Percentiles rank a stretch among this genome's conserved stretches.
These are phyloP conservation scores for Mesochorus sp. DNA, from an alignment of 2,888 invertebrate genomes.

Conservation along the genomic window DNA sequence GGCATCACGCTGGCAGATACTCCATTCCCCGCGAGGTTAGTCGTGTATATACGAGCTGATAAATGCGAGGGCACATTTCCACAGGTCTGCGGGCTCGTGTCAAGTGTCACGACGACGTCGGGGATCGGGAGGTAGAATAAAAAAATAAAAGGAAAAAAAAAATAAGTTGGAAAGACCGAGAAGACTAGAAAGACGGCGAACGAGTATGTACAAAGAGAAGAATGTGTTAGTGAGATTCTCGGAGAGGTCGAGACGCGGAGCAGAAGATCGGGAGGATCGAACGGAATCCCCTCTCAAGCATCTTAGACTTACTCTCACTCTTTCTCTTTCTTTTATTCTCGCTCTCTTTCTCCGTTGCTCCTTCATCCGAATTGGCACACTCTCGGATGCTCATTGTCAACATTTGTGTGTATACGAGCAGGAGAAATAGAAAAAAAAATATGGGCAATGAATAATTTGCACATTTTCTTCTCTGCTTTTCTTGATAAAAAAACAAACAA, in stretches of 20 bases:
- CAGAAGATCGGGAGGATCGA: slow-evolving; percentile 32
- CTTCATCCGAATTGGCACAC: no score
- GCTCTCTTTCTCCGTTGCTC: no score
- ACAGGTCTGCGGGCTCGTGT: slow-evolving; percentile 62
- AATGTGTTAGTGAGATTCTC: slow-evolving; percentile 15
- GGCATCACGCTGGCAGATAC: slow-evolving; percentile 19
- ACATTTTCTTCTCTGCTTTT: not conserved
- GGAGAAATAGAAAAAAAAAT: no score
- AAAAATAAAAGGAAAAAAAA: slow-evolving; percentile 1
- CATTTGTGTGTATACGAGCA: no score
- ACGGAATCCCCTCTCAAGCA: slow-evolving; percentile 31
- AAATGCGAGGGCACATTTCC: slow-evolving; percentile 66
- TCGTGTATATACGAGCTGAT: slow-evolving; percentile 57
- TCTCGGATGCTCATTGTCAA: no score
- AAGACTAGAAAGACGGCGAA: no score
- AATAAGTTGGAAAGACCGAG: not conserved
- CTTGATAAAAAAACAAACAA: not conserved
- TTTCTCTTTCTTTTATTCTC: no score
- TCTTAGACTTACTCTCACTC: slow-evolving; percentile 23
- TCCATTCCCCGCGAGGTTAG: slow-evolving; percentile 22
- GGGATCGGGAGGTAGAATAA: slow-evolving; percentile 4
- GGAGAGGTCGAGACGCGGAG: slow-evolving; percentile 23
- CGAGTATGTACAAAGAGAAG: not conserved
- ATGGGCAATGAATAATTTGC: no score
- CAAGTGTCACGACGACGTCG: slow-evolving; percentile 65